Base-by-base conservation (phyloP, 2,888 invertebrate species). In the Penaeus monodon region DNA sequence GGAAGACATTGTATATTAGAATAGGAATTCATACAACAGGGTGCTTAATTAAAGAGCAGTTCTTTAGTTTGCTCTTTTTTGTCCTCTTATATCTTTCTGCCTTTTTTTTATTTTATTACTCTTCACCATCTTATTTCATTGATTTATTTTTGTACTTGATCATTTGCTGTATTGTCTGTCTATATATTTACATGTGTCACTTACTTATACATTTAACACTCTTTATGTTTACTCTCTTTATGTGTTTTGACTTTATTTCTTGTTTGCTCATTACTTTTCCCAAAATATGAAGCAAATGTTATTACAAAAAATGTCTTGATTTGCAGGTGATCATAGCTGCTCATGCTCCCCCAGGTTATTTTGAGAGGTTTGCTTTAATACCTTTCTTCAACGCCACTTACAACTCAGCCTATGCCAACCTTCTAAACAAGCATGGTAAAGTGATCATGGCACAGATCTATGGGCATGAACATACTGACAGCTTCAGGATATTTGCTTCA, bases 361-460 rank as follows among this genome's bases (percentile, higher is more conserved):
- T 96, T 92, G 96, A 97, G 91, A 90, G 92, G 82, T 91, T 91
- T 65, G 90, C 91, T 81, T 91, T 90, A 57, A 94, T 96, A 63
- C 95, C 95, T 91, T 94, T 95, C 90, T 95, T 96, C 83, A 94
- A 94, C 88, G 95, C 95, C 81, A 94, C 95, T 90, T 96, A 96
- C 92, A 97, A 97, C 93, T 94, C 94, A 66, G 94, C 94, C 90
- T 97, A 97, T 92, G 93, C 97, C 86, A 94, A 95, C 88, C 93
- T 95, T 89, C 95, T 97, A n/a, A 94, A 96, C 27, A 95, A 95
- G 89, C 95, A 96, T 92, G 94, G 96, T 64, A 94, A 95, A 91
- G 95, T 97, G 91, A 97, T 98, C 91, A 95, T 96, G 57, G 97
- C 97, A 38, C 97, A 98, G 93, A 97, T 98, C 94, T 98, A 97